A percentile compares a stretch with the other conserved stretches of the same genome.
Conservation (phyloP, 53 echinoderm and acorn worm genomes). For the Luidia sarsii region DNA sequence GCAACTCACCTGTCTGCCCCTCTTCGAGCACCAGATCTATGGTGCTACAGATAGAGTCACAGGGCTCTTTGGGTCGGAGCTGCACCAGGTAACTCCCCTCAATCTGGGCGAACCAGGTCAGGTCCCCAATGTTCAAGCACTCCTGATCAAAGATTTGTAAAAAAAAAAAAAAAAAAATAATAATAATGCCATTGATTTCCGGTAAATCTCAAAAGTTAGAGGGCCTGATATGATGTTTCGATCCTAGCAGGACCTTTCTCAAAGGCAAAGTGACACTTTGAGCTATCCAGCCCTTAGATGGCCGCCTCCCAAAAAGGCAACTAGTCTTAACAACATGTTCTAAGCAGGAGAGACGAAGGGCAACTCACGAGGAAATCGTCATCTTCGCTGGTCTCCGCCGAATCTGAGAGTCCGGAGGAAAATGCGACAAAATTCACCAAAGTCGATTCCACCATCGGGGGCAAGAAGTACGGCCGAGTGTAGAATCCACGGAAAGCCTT, state of each 20-base stretch:
- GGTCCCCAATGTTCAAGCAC: constrained; percentile 13
- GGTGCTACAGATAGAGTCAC: constrained; percentile 44
- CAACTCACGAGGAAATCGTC: constrained; percentile 26
- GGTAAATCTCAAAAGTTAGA: neutral
- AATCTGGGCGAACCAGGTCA: constrained; percentile 85
- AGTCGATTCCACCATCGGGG: constrained; percentile 81
- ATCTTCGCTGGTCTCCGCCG: neutral
- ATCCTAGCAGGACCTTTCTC: too few species aligned
- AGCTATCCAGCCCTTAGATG: too few species aligned
- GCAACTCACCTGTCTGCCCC: constrained; percentile 81
- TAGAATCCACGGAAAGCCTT: constrained; percentile 78
- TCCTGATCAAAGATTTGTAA: too few species aligned
- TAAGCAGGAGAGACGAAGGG: too few species aligned
- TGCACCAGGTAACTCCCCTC: constrained; percentile 69
- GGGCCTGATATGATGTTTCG: too few species aligned
- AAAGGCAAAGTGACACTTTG: too few species aligned
- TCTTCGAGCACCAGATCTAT: constrained; percentile 57
- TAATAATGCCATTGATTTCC: neutral
- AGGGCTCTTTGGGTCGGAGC: constrained; percentile 57
- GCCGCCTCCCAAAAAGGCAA: too few species aligned
- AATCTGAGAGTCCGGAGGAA: constrained; percentile 12
- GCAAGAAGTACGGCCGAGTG: constrained; percentile 85
- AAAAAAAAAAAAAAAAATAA: too few species aligned
- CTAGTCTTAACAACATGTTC: too few species aligned
- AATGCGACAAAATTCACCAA: constrained; percentile 60